Percentiles rank a stretch among this genome's conserved stretches.
Evolutionary conservation across 1,140 invertebrate genomes (phyloP).

Genomic region (Ladona fulva): DNA sequence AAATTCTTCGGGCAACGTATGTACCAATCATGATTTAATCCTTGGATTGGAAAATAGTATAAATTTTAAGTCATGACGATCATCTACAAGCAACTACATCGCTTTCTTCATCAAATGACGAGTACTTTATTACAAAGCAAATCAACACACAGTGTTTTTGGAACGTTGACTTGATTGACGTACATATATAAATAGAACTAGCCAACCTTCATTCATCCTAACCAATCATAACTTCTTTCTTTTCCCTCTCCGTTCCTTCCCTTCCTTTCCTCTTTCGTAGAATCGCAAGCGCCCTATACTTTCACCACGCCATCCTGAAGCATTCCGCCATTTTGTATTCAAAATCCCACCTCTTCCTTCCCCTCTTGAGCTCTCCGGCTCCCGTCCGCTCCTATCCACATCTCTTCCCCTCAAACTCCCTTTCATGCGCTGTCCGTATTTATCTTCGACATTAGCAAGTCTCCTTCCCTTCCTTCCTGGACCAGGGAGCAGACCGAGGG

Average conservation of each 20-base stretch:
- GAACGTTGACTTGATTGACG: no score
- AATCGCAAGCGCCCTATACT: background rate
- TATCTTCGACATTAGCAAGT: background rate
- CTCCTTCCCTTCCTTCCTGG: background rate
- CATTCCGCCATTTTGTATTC: background rate
- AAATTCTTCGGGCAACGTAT: no score
- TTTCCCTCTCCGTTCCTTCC: background rate
- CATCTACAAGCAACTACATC: no score
- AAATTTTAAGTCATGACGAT: no score
- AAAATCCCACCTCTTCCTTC: background rate
- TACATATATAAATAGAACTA: no score
- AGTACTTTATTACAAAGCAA: no score
- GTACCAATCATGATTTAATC: no score
- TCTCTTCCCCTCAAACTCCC: background rate
- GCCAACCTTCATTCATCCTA: background rate
- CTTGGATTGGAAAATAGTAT: no score
- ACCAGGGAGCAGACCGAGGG: no score
- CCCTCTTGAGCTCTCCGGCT: background rate
- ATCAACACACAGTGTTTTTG: no score
- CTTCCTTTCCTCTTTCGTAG: background rate
- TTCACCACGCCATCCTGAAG: background rate
- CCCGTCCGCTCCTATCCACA: background rate
- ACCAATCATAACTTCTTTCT: background rate
- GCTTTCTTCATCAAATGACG: no score
- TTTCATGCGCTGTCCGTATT: background rate